A percentile compares a stretch with the other conserved stretches of the same genome.
phyloP scores from a whole-genome alignment of 2,888 invertebrate species.

The Ptilodon capucinus region DNA sequence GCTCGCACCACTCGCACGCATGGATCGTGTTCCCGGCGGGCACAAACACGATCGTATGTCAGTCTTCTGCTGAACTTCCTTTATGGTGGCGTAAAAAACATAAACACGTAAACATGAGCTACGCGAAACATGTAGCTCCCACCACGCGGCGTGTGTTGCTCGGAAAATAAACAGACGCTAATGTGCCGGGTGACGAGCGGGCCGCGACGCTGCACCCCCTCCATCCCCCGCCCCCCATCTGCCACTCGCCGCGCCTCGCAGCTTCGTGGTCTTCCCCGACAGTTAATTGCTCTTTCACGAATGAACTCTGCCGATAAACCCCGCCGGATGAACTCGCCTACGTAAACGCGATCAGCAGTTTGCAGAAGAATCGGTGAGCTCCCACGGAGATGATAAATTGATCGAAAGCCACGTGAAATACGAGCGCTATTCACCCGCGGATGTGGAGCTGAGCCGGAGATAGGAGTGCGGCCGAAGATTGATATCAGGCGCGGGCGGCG shows the following conservation, averaged over 20 bases:
- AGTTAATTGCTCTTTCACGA: constrained; percentile 7
- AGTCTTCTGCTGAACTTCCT: constrained; percentile 13
- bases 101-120: constrained; percentile 13
- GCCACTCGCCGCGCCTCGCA: not conserved
- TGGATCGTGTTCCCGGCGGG: not conserved
- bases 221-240: not conserved
- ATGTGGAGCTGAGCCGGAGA: not conserved
- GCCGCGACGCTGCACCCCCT: not conserved
- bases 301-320: not conserved
- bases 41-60: constrained; percentile 5
- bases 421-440: not conserved
- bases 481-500: not conserved
- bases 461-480: not conserved
- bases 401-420: constrained; percentile 13
- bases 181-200: not conserved
- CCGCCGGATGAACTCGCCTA: not conserved
- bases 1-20: not conserved
- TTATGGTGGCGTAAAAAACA: constrained; percentile 11
- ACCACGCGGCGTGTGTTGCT: constrained; percentile 14
- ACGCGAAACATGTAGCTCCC: constrained; percentile 14
- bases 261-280: not conserved
- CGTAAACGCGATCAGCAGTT: not conserved
- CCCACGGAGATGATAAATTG: constrained; percentile 33
- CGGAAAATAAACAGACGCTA: constrained; percentile 11
- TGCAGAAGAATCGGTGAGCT: constrained; percentile 3